phyloP scores from a whole-genome alignment of 2,888 invertebrate genomes.

The Charanyca ferruginea region DNA sequence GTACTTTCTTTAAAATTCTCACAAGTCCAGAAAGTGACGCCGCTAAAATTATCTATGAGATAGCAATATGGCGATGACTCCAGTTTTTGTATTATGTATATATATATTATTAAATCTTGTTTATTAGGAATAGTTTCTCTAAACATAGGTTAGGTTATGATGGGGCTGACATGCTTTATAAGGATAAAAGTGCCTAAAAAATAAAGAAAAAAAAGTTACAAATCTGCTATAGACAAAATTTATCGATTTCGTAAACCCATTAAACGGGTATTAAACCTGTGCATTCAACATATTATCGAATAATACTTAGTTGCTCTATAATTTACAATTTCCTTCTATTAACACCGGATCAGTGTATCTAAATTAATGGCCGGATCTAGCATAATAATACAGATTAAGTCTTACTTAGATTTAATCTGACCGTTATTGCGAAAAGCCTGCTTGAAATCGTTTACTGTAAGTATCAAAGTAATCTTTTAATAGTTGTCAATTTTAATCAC shows the following conservation, averaged over 20 bases:
- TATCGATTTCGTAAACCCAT: background rate
- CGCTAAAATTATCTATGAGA: no score
- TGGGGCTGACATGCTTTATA: no score
- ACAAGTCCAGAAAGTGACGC: no score
- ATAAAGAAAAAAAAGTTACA: background rate
- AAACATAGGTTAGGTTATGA: no score
- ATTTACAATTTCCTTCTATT: conserved; percentile 35
- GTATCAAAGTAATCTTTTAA: background rate
- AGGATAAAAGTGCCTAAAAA: no score
- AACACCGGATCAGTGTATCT: conserved; percentile 29
- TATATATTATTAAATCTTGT: no score
- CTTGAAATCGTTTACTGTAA: background rate
- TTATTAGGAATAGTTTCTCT: no score
- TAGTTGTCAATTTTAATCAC: background rate
- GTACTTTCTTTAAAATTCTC: no score
- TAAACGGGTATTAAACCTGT: background rate
- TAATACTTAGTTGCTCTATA: background rate
- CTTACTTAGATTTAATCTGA: conserved; percentile 23
- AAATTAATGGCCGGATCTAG: conserved; percentile 27
- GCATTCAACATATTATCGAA: background rate
- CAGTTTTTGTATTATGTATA: no score
- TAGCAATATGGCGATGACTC: no score
- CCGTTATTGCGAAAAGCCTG: background rate
- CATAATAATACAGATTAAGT: conserved; percentile 7
- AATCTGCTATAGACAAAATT: background rate